Percentiles rank a stretch among this genome's conserved stretches.
These are phyloP conservation scores for Nymphalis c-album DNA, from an alignment of 2,888 invertebrate genomes.

Conservation along the genomic window DNA sequence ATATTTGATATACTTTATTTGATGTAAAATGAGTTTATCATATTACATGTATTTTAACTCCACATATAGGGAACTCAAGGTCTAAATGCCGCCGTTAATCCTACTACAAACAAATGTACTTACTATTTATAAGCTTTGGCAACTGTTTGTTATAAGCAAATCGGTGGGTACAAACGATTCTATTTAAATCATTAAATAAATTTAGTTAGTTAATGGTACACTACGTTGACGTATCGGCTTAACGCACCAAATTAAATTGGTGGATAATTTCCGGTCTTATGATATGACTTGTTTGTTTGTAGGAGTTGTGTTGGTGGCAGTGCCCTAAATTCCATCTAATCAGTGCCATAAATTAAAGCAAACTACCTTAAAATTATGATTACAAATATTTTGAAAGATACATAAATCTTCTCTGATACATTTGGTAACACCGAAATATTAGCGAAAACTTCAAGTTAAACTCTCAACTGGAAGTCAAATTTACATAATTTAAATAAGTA, in stretches of 20 bases:
- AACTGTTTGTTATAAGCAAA: conserved; percentile 25
- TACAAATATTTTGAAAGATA: conserved; percentile 40
- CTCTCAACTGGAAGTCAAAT: not conserved
- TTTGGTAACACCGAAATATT: conserved; percentile 12
- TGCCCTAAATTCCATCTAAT: conserved; percentile 39
- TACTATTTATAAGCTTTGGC: conserved; percentile 31
- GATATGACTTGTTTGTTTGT: conserved; percentile 29
- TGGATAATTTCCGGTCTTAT: conserved; percentile 34
- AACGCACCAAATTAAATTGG: conserved; percentile 29
- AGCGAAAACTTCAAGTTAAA: no score
- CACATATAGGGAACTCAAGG: conserved; percentile 2
- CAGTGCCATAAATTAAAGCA: conserved; percentile 36
- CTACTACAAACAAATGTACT: conserved; percentile 16
- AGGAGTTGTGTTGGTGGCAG: conserved; percentile 41
- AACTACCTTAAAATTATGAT: conserved; percentile 37
- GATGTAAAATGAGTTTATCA: not conserved
- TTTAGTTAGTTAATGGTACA: conserved; percentile 24
- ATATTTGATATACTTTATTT: not conserved
- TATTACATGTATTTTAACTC: not conserved
- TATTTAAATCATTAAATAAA: conserved; percentile 26
- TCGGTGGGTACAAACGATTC: conserved; percentile 18
- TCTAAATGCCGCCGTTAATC: conserved; percentile 8
- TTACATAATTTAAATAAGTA: not conserved
- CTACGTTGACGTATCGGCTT: conserved; percentile 24
- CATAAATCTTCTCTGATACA: conserved; percentile 36